A percentile compares a stretch with the other conserved stretches of the same genome.
These are phyloP conservation scores for Variabilichromis moorii DNA, from an alignment of 2,113 vertebrate species.

Conservation along the genomic window DNA sequence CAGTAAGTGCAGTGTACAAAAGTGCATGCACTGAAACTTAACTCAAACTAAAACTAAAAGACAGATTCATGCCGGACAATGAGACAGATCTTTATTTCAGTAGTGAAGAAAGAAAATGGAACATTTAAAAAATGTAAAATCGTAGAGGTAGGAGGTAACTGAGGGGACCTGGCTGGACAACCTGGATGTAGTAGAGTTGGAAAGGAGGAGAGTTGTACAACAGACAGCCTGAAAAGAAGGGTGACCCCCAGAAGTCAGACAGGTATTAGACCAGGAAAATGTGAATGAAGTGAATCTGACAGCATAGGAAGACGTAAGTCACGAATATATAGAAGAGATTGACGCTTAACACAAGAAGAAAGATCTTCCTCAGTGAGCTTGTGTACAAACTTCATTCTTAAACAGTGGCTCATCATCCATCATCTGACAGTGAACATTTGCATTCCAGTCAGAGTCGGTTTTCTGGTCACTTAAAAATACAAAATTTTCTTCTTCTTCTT, in stretches of 20 bases:
- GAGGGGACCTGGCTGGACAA: neutral
- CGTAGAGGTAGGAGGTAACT: neutral
- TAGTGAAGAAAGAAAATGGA: neutral
- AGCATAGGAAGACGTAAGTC: neutral
- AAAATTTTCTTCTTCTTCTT: neutral
- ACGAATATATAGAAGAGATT: accelerated
- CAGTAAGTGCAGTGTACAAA: neutral
- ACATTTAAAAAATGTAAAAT: neutral
- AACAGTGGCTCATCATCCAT: neutral
- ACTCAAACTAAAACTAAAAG: neutral
- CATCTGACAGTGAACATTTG: neutral
- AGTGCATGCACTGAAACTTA: neutral
- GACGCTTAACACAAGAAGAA: neutral
- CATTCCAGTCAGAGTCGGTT: neutral
- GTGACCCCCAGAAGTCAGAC: neutral
- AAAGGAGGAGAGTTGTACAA: neutral
- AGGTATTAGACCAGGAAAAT: neutral
- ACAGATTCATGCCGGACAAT: neutral
- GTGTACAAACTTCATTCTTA: neutral
- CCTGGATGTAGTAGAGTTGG: neutral
- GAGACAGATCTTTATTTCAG: neutral
- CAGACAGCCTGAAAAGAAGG: neutral
- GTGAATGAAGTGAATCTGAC: neutral
- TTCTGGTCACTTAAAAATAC: neutral
- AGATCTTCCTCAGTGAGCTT: neutral